Evolutionary conservation across 2,888 invertebrate species (phyloP), one percentile per base, ranked within the genome.

Genomic region (Athrips mouffetella): DNA sequence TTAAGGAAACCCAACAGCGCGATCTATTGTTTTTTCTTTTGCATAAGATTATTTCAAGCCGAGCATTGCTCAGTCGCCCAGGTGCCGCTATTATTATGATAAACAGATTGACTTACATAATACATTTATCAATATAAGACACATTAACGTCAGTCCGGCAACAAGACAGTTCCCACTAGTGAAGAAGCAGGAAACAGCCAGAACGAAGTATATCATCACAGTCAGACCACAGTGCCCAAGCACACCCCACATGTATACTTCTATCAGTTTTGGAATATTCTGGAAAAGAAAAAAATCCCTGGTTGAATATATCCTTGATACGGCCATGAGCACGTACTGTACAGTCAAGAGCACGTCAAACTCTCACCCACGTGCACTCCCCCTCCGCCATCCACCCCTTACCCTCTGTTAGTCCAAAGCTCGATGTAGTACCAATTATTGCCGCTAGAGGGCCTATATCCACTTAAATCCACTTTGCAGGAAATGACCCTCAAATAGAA

Each of bases 181-280:
- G 51, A 80, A 75, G 65, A 82, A 77, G 33, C 82, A 81, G 49
- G 74, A 70, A 1, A 60, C 18, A 0, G 73, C 67, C 8, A 81
- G 59, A 0, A 76, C 57, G 1, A 68, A 45, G 52, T 76, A 79
- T 37, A 80, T 51, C 0, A 77, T 0, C 0, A 66, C 62, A 0
- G 77, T 62, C 0, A 59, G 59, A 0, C 18, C 37, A 23, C 74
- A 64, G 58, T 80, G 80, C 1, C 67, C 0, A 1, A 79, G 31
- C 0, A 73, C 77, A 0, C 76, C 76, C 74, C 75, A 82, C 48
- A 80, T 80, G 57, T 81, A 83, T n/a, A 80, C 54, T 35, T 76
- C 67, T 27, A 83, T 79, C 0, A 83, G 58, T 1, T 63, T 40
- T 1, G 81, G 80, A 2, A 78, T 50, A 33, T 80, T 81, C 82